Base-by-base conservation (phyloP, 1,140 invertebrate genomes). In the Procambarus clarkii region DNA sequence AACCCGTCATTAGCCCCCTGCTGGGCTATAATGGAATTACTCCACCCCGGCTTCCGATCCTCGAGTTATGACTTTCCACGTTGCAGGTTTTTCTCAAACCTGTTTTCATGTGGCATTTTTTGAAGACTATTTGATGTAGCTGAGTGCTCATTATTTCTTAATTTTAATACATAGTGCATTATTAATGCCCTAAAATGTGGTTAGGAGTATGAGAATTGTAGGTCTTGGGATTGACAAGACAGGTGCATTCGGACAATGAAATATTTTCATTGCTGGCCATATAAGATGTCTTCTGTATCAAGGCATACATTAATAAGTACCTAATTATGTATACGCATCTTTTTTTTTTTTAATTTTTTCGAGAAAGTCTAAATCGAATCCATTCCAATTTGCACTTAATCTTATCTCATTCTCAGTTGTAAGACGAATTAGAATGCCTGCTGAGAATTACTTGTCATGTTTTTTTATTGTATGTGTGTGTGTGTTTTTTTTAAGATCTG, bases 1-100 rank as follows among this genome's bases (percentile, higher is more conserved):
- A n/a, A 4, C 21, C 5, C 21, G 69, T 74, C n/a, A 74, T 74
- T 74, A 24, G 69, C 69, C 69, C 69, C 69, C 69, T 34, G 24
- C 69, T 74, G 69, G 69, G 3, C 24, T 74, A 74, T 74, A 74
- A 74, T 74, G 24, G 21, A 74, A 74, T 34, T 74, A 74, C n/a
- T 74, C 69, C 11, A 11, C 69, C n/a, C 69, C 7, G 5, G 69
- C 69, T 74, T 74, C 69, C 69, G 24, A 34, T 74, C n/a, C 69
- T 24, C 5, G n/a, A 24, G 24, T 24, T 74, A 74, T 74, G 69
- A 11, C 69, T 74, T 74, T 15, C 69, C 11, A 34, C 34, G 0
- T 18, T 11, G 9, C 3, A 64, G 15, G 18, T 15, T 18, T 18
- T 64, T 9, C 15, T 64, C 50, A 4, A 64, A 15, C 3, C 13